A percentile compares a stretch with the other conserved stretches of the same genome.
Conservation (phyloP, 2,888 invertebrate genomes). For the Pachliopta kotzebuea region DNA sequence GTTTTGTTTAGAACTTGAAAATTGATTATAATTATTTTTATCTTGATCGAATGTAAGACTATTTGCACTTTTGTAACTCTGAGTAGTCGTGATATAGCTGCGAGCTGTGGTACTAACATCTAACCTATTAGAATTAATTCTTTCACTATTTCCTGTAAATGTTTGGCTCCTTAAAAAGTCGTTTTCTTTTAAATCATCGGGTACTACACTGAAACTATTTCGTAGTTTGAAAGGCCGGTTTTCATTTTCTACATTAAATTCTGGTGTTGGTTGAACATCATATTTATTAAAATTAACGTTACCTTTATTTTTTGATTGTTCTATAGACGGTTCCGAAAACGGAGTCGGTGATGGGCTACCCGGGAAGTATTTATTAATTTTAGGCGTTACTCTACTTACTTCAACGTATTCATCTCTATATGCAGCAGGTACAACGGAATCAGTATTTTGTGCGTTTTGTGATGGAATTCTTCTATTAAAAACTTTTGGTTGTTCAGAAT, state of each 20-base stretch:
- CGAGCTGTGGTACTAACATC: slow-evolving; percentile 51
- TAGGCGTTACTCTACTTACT: slow-evolving; percentile 68
- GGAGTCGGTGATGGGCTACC: slow-evolving; percentile 52
- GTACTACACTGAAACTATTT: slow-evolving; percentile 60
- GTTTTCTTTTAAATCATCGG: slow-evolving; percentile 50
- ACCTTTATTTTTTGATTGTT: slow-evolving; percentile 67
- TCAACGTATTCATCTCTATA: slow-evolving; percentile 72
- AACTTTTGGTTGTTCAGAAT: slow-evolving; percentile 46
- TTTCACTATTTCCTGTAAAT: slow-evolving; percentile 42
- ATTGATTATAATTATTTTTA: slow-evolving; percentile 60
- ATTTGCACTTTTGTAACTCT: slow-evolving; percentile 60
- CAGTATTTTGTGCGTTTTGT: slow-evolving; percentile 45
- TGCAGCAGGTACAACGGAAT: slow-evolving; percentile 57
- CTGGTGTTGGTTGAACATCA: slow-evolving; percentile 65
- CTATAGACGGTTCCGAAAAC: slow-evolving; percentile 48
- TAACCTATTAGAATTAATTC: slow-evolving; percentile 43
- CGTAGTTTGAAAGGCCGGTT: slow-evolving; percentile 59
- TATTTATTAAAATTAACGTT: slow-evolving; percentile 71
- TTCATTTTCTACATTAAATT: slow-evolving; percentile 53
- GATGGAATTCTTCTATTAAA: slow-evolving; percentile 45
- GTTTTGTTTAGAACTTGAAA: slow-evolving; percentile 54
- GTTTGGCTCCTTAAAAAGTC: slow-evolving; percentile 54
- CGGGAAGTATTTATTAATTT: slow-evolving; percentile 54
- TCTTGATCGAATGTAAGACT: slow-evolving; percentile 69
- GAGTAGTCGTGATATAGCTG: slow-evolving; percentile 52